Conservation (phyloP, 2,113 vertebrate genomes). For the Cebus imitator region DNA sequence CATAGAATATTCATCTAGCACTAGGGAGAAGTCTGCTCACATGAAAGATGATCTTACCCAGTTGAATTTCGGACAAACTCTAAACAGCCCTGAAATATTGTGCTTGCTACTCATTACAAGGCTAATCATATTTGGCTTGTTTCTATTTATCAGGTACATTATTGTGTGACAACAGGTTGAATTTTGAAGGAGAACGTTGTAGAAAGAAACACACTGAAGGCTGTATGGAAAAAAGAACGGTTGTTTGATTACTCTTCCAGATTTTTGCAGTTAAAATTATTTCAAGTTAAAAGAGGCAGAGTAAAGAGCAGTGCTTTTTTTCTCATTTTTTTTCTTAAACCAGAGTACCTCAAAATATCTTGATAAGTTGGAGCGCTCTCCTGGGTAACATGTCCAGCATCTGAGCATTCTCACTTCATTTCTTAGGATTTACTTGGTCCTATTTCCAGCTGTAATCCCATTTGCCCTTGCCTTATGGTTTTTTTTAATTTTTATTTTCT, state of each 20-base stretch:
- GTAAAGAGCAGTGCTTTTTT: not conserved
- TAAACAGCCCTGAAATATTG: constrained; percentile 10
- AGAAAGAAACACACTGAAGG: not conserved
- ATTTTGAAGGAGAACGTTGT: not conserved
- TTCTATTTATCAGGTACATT: constrained; percentile 4
- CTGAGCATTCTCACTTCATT: not conserved
- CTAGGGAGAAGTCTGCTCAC: not conserved
- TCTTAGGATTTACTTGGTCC: not conserved
- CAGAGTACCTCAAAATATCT: not conserved
- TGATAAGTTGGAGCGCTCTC: not conserved
- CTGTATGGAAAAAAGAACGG: not conserved
- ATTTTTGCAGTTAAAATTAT: not conserved
- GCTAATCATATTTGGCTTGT: not conserved
- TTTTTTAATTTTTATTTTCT: not conserved
- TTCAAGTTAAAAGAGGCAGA: not conserved
- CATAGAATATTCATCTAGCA: not conserved
- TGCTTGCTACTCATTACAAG: not conserved
- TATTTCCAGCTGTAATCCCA: not conserved
- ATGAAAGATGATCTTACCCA: not conserved
- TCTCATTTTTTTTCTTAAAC: not conserved
- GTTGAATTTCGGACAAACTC: not conserved
- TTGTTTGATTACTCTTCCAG: not conserved
- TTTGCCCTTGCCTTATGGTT: not conserved
- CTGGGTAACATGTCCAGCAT: not conserved
- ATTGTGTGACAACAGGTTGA: not conserved